A percentile compares a stretch with the other conserved stretches of the same genome.
phyloP scores from a whole-genome alignment of 2,888 invertebrate genomes.

The Masnerella sp. region DNA sequence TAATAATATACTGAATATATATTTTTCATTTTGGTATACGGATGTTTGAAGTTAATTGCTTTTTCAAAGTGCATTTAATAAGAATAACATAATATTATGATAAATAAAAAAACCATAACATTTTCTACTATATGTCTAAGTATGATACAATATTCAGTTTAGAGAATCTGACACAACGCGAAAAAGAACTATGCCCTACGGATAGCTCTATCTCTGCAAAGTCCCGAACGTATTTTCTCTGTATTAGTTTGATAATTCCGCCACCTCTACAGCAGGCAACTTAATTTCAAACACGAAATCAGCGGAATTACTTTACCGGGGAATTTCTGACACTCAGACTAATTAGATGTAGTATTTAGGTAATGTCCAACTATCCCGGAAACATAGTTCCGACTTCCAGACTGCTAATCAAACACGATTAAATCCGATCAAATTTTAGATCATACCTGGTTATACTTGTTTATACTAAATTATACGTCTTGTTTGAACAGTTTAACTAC shows the following conservation, averaged over 20 bases:
- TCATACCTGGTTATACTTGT: conserved; percentile 23
- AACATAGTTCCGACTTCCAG: not conserved
- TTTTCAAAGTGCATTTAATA: no score
- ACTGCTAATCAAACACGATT: conserved; percentile 21
- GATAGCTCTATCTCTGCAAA: no score
- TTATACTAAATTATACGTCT: conserved; percentile 36
- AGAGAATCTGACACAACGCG: no score
- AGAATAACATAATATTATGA: no score
- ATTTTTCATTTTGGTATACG: no score
- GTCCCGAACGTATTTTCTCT: conserved; percentile 7
- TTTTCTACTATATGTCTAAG: no score
- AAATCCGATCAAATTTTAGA: conserved; percentile 26
- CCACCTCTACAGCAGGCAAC: conserved; percentile 5
- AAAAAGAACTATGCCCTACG: no score
- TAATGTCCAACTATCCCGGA: conserved; percentile 17
- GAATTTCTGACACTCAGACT: conserved; percentile 24
- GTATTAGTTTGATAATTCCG: conserved; percentile 20
- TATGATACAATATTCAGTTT: no score
- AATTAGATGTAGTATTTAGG: conserved; percentile 23
- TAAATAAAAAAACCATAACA: no score
- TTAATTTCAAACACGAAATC: conserved; percentile 11
- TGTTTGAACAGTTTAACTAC: conserved; percentile 25
- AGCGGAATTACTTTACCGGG: conserved; percentile 8
- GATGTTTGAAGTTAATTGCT: no score
- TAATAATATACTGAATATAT: no score